phyloP scores from a whole-genome alignment of 2,888 invertebrate species.

The Apamea anceps region DNA sequence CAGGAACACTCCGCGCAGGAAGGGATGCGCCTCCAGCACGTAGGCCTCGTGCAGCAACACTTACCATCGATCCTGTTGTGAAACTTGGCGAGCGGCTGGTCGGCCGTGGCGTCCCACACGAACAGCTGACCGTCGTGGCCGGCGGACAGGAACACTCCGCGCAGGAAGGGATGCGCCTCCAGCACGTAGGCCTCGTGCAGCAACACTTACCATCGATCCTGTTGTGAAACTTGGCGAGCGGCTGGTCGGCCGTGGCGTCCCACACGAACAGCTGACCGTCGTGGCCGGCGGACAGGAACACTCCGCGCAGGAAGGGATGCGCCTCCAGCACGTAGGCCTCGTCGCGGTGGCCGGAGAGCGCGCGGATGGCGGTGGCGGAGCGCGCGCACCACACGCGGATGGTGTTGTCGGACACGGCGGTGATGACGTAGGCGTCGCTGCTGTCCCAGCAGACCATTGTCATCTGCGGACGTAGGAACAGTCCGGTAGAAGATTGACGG shows the following conservation, averaged over 20 bases:
- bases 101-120: too few relatives aligned
- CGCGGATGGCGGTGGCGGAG: slow-evolving; percentile 86
- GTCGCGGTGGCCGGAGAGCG: slow-evolving; percentile 95
- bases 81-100: too few relatives aligned
- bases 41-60: too few relatives aligned
- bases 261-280: slow-evolving; percentile 97
- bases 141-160: too few relatives aligned
- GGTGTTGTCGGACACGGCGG: slow-evolving; percentile 96
- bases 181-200: too few relatives aligned
- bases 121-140: too few relatives aligned
- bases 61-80: too few relatives aligned
- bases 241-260: slow-evolving; percentile 90
- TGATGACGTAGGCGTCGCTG: slow-evolving; percentile 95
- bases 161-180: too few relatives aligned
- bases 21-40: too few relatives aligned
- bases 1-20: too few relatives aligned
- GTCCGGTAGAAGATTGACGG: background rate
- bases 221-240: slow-evolving; percentile 92
- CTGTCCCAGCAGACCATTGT: slow-evolving; percentile 99
- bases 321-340: slow-evolving; percentile 98
- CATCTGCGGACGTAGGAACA: slow-evolving; percentile 89
- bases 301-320: slow-evolving; percentile 95
- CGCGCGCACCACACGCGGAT: slow-evolving; percentile 89
- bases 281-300: slow-evolving; percentile 98
- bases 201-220: slow-evolving; percentile 91